Evolutionary conservation across 2,797 vertebrate species (phyloP), one percentile per base, ranked within the genome.

Genomic region (Anniella stebbinsi): DNA sequence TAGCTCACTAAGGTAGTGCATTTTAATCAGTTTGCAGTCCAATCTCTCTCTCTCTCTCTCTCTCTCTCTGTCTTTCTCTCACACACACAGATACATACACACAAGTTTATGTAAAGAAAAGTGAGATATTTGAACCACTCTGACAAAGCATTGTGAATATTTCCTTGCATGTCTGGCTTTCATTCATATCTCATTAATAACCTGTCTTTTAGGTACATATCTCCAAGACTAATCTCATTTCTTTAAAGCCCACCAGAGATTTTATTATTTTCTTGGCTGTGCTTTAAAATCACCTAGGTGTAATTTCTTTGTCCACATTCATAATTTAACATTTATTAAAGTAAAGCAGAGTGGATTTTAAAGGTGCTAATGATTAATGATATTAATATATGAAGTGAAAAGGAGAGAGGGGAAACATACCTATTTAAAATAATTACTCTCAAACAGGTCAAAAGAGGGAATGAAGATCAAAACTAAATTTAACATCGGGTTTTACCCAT

Each of bases 281-380:
- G 41, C n/a, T 87, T 88, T 91, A 88, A 87, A 91, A 89, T 89
- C 84, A 87, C 25, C 41, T 91, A 84, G 0, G 3, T 89, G 0
- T 38, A 83, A 87, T 90, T 77, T 89, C 70, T 92, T 80, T 87
- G 17, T 70, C 80, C 51, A 86, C 0, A 7, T 70, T 92, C 78
- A 72, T 54, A 90, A 83, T 89, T 93, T 76, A 89, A 1, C 0
- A 17, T 90, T 92, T 93, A 91, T 92, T 91, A 91, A 90, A 77
- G 84, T 83, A 86, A 91, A 92, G 38, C 33, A 89, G 91, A 91
- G 17, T 4, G 86, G 7, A 18, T 92, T 92, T 89, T 90, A 87
- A 78, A 25, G 48, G 91, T 91, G 70, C 7, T 81, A 86, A 81
- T 92, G 30, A 92, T 13, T 91, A 41, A 91, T 92, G 3, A 80